These are phyloP conservation scores for Pempheris klunzingeri DNA, from an alignment of 2,797 vertebrate genomes.

Conservation along the genomic window DNA sequence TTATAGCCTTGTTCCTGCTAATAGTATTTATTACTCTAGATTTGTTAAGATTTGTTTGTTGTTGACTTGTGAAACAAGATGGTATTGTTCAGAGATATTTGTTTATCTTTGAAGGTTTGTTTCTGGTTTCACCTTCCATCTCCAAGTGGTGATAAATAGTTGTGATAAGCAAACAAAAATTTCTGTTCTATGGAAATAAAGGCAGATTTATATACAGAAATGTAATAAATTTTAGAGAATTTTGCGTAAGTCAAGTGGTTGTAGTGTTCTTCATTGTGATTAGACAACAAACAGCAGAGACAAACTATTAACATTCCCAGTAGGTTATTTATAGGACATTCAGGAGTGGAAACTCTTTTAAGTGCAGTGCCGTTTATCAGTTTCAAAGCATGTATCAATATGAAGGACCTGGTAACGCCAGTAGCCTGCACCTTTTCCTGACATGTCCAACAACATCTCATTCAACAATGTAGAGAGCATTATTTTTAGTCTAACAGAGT, in stretches of 20 bases:
- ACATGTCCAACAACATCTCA: constrained; percentile 24
- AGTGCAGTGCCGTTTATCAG: constrained; percentile 64
- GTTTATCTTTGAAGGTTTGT: constrained; percentile 63
- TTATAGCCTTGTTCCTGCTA: constrained; percentile 72
- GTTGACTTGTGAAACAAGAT: constrained; percentile 76
- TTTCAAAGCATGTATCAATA: constrained; percentile 52
- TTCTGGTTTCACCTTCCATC: constrained; percentile 67
- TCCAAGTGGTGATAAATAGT: constrained; percentile 73
- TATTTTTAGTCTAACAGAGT: constrained; percentile 46
- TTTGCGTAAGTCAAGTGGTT: constrained; percentile 57
- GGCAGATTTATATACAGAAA: constrained; percentile 80
- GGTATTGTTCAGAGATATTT: constrained; percentile 72
- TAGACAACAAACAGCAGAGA: constrained; percentile 27
- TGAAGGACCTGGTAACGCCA: constrained; percentile 64
- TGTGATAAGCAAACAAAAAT: constrained; percentile 59
- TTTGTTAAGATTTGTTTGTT: constrained; percentile 79
- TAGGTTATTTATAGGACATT: constrained; percentile 73
- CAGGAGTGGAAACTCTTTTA: constrained; percentile 71
- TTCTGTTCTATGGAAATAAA: constrained; percentile 79
- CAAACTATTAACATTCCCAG: constrained; percentile 71
- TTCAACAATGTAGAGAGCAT: constrained; percentile 25
- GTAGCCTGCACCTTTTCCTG: constrained; percentile 11
- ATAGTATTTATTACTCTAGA: constrained; percentile 86
- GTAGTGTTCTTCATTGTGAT: constrained; percentile 54
- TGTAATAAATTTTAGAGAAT: constrained; percentile 77